Conservation (phyloP, 2,888 invertebrate genomes). For the Chloroclystis v-ata region DNA sequence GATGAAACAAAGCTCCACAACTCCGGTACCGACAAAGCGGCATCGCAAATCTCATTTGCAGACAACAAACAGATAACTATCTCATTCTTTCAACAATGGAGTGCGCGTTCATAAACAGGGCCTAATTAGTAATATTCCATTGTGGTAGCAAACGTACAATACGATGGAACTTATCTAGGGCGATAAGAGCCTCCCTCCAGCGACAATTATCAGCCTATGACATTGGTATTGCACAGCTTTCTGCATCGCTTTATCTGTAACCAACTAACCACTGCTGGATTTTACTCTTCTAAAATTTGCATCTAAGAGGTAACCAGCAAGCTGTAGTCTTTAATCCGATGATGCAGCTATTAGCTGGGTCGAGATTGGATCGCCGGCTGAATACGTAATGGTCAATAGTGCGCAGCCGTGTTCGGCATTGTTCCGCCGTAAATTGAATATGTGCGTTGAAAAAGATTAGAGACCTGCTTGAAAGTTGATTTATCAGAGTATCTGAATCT, state of each 20-base stretch:
- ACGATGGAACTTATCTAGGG: slow-evolving; percentile 75
- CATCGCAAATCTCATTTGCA: slow-evolving; percentile 76
- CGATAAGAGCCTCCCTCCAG: slow-evolving; percentile 65
- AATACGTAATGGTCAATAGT: slow-evolving; percentile 75
- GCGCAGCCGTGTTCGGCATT: slow-evolving; percentile 62
- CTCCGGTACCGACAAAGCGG: slow-evolving; percentile 70
- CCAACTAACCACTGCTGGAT: slow-evolving; percentile 36
- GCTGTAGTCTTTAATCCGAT: slow-evolving; percentile 5
- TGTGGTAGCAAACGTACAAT: slow-evolving; percentile 70
- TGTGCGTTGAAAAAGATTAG: slow-evolving; percentile 48
- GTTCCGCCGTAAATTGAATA: slow-evolving; percentile 59
- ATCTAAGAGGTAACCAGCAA: slow-evolving; percentile 6
- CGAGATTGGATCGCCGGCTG: slow-evolving; percentile 58
- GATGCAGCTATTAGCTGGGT: slow-evolving; percentile 24
- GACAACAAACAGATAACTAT: slow-evolving; percentile 74
- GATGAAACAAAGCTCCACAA: slow-evolving; percentile 70
- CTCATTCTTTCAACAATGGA: slow-evolving; percentile 76
- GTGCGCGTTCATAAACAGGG: slow-evolving; percentile 70
- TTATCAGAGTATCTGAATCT: slow-evolving; percentile 24
- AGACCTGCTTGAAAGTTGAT: slow-evolving; percentile 35
- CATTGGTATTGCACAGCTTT: slow-evolving; percentile 29
- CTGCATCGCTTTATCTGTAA: slow-evolving; percentile 16
- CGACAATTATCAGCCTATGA: slow-evolving; percentile 74
- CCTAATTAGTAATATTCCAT: slow-evolving; percentile 78
- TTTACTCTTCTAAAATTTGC: slow-evolving; percentile 8